Evolutionary conservation across 2,888 invertebrate species (phyloP).

Genomic region (Cerastis leucographa): DNA sequence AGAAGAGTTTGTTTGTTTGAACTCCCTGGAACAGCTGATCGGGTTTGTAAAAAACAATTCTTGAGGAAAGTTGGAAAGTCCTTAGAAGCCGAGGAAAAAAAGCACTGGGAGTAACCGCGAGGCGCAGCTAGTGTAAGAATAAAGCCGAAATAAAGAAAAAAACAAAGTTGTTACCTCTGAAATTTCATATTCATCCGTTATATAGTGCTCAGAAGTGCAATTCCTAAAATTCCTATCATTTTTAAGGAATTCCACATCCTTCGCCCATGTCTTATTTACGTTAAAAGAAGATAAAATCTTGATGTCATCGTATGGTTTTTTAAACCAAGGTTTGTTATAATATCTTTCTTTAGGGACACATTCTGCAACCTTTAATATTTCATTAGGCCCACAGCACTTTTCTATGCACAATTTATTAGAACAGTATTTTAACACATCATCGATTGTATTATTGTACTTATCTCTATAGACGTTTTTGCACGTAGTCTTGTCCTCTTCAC

Average conservation of each 20-base stretch:
- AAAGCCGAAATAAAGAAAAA: no score
- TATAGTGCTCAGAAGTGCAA: background rate
- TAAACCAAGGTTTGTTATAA: accelerated
- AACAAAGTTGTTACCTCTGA: constrained; percentile 15
- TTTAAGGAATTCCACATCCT: background rate
- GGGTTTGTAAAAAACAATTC: no score
- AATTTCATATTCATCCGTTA: background rate
- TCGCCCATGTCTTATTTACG: background rate
- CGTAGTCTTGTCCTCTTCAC: constrained; percentile 1
- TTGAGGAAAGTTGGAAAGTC: no score
- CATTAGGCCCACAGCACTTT: constrained; percentile 17
- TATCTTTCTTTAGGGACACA: background rate
- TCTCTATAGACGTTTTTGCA: constrained; percentile 17
- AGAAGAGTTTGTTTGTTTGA: no score
- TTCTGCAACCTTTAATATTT: background rate
- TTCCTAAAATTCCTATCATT: background rate
- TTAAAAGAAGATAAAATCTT: constrained; percentile 14
- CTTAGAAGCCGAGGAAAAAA: background rate
- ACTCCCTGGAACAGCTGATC: no score
- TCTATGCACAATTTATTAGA: constrained; percentile 14
- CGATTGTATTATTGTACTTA: background rate
- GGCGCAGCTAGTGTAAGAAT: no score
- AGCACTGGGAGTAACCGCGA: no score
- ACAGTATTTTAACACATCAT: constrained; percentile 16
- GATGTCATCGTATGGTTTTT: background rate